Evolutionary conservation across 2,888 invertebrate genomes (phyloP).

Genomic region (Caenorhabditis sp.): DNA sequence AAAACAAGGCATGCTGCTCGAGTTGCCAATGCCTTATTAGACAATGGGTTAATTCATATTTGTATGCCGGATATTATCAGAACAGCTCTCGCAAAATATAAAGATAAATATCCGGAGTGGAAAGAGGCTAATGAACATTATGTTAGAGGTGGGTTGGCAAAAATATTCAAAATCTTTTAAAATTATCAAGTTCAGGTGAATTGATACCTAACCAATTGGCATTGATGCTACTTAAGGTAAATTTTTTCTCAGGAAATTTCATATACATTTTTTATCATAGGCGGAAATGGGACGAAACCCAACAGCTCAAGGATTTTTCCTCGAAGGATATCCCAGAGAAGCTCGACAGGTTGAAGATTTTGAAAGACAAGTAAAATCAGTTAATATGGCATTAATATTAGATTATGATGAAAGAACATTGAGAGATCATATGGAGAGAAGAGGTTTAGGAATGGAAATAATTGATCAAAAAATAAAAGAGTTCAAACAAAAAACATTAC

Average conservation of each 20-base stretch:
- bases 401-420: slow-evolving; percentile 70
- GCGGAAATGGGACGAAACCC: slow-evolving; percentile 68
- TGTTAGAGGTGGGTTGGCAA: slow-evolving; percentile 62
- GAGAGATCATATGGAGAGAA: slow-evolving; percentile 65
- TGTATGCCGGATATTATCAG: slow-evolving; percentile 68
- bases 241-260: too few species aligned
- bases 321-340: slow-evolving; percentile 70
- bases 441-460: slow-evolving; percentile 60
- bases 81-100: slow-evolving; percentile 64
- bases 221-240: slow-evolving; percentile 61
- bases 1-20: slow-evolving; percentile 68
- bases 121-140: slow-evolving; percentile 67
- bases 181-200: slow-evolving; percentile 55
- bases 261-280: not conserved
- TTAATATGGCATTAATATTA: slow-evolving; percentile 70
- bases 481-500: slow-evolving; percentile 70
- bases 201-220: slow-evolving; percentile 69
- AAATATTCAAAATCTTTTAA: not conserved
- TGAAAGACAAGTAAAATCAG: slow-evolving; percentile 65
- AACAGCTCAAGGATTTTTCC: slow-evolving; percentile 61
- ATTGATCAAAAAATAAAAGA: slow-evolving; percentile 61
- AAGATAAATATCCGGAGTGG: slow-evolving; percentile 69
- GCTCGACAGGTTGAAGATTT: slow-evolving; percentile 70
- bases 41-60: slow-evolving; percentile 67
- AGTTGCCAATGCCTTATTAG: slow-evolving; percentile 47